A percentile compares a stretch with the other conserved stretches of the same genome.
These are phyloP conservation scores for Etheostoma spectabile DNA, from an alignment of 2,113 vertebrate genomes.

Conservation along the genomic window DNA sequence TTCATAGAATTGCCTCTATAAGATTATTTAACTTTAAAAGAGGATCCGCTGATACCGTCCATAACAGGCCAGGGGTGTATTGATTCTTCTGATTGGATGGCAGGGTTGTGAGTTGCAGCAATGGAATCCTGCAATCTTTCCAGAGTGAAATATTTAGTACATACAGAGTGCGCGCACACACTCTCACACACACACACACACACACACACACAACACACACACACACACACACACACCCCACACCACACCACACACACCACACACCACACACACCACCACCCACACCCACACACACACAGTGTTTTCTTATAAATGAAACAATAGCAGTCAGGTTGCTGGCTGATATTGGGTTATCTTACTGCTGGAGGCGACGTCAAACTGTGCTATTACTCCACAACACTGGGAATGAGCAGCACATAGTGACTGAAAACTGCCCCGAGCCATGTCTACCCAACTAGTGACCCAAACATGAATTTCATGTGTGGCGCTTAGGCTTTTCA, in stretches of 20 bases:
- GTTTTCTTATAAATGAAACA: slow-evolving; percentile 73
- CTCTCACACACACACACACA: slow-evolving; percentile 4
- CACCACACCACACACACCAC: slow-evolving; percentile 2
- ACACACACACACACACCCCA: not conserved
- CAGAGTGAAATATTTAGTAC: slow-evolving; percentile 28
- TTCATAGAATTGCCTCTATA: slow-evolving; percentile 51
- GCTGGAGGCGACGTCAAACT: slow-evolving; percentile 71
- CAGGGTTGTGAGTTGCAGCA: slow-evolving; percentile 42
- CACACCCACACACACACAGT: slow-evolving; percentile 7
- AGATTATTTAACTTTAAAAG: slow-evolving; percentile 56
- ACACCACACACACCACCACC: slow-evolving; percentile 11
- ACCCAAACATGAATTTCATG: slow-evolving; percentile 58
- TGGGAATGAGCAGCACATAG: slow-evolving; percentile 61
- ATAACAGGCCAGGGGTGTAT: slow-evolving; percentile 46
- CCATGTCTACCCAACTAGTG: slow-evolving; percentile 55
- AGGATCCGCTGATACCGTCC: slow-evolving; percentile 40
- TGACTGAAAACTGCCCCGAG: slow-evolving; percentile 49
- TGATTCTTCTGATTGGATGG: slow-evolving; percentile 68
- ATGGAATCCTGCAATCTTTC: slow-evolving; percentile 46
- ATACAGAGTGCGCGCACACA: not conserved
- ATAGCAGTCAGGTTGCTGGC: slow-evolving; percentile 62
- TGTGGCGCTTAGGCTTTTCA: slow-evolving; percentile 31
- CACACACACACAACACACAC: slow-evolving; percentile 5
- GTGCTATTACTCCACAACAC: slow-evolving; percentile 56
- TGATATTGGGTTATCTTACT: slow-evolving; percentile 71